Evolutionary conservation across 2,888 invertebrate genomes (phyloP).

Genomic region (Pherbina coryleti): DNA sequence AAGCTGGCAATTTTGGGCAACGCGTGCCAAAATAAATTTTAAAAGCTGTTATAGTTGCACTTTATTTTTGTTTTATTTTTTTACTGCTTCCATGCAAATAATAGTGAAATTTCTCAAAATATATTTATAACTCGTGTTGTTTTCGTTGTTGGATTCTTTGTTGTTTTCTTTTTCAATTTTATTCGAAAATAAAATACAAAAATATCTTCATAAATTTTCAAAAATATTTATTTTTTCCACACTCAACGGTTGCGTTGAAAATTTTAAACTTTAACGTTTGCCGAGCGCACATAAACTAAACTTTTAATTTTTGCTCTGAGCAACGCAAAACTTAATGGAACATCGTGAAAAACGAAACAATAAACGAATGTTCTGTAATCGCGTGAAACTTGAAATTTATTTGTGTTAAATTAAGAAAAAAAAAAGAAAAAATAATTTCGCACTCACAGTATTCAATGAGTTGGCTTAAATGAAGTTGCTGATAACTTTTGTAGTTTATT

Average conservation of each 20-base stretch:
- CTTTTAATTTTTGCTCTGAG: slow-evolving; percentile 35
- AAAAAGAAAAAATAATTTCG: too few relatives aligned
- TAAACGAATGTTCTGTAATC: too few relatives aligned
- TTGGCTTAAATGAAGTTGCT: too few relatives aligned
- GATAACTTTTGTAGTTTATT: too few relatives aligned
- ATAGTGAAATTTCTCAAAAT: neutral
- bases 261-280: slow-evolving; percentile 56
- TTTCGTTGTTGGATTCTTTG: neutral
- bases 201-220: neutral
- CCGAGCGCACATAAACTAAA: slow-evolving; percentile 60
- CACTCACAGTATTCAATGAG: too few relatives aligned
- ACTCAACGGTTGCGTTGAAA: neutral
- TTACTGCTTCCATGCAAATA: neutral
- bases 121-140: neutral
- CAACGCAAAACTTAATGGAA: slow-evolving; percentile 29
- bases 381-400: too few relatives aligned
- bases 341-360: slow-evolving; percentile 38
- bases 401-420: too few relatives aligned
- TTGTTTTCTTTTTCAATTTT: neutral
- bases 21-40: neutral
- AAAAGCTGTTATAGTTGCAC: neutral
- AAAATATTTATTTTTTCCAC: neutral
- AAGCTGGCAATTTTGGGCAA: neutral
- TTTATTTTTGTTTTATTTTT: neutral
- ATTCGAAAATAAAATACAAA: neutral